phyloP scores from a whole-genome alignment of 1,140 invertebrate species.

The Babylonia areolata region DNA sequence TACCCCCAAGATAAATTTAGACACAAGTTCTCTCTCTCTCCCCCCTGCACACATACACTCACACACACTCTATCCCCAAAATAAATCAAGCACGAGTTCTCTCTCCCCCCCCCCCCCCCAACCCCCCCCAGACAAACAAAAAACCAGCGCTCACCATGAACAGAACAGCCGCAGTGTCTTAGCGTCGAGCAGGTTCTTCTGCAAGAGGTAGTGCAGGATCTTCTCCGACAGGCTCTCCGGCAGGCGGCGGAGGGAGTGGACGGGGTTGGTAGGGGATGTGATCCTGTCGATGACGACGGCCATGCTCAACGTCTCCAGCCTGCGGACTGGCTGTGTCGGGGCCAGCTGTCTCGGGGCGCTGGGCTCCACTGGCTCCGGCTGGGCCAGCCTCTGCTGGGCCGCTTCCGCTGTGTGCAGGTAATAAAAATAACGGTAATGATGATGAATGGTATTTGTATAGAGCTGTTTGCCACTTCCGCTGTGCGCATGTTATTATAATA shows the following conservation, averaged over 20 bases:
- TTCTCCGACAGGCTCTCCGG: slow-evolving; percentile 65
- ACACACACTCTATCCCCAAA: too few relatives aligned
- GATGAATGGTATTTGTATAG: too few relatives aligned
- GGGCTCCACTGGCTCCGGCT: neutral
- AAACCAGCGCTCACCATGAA: slow-evolving; percentile 59
- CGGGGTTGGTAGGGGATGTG: slow-evolving; percentile 56
- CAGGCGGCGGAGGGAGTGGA: slow-evolving; percentile 59
- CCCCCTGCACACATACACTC: too few relatives aligned
- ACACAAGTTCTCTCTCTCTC: too few relatives aligned
- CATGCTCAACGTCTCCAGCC: slow-evolving; percentile 55
- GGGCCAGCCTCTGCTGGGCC: slow-evolving; percentile 56
- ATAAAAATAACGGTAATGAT: too few relatives aligned
- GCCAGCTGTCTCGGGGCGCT: neutral
- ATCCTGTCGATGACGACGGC: slow-evolving; percentile 58
- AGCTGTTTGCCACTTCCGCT: too few relatives aligned
- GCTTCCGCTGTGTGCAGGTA: slow-evolving; percentile 55
- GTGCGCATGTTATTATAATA: too few relatives aligned
- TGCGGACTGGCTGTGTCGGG: slow-evolving; percentile 39
- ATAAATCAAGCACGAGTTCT: too few relatives aligned
- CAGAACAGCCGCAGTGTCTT: slow-evolving; percentile 68
- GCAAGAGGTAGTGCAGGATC: slow-evolving; percentile 61
- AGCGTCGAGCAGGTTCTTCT: slow-evolving; percentile 63
- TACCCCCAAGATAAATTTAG: too few relatives aligned
- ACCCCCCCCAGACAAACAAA: too few relatives aligned
- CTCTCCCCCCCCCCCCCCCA: neutral